Percentiles rank a stretch among this genome's conserved stretches.
Evolutionary conservation across 2,888 invertebrate genomes (phyloP).

Genomic region (Drosophila trichaetosa): DNA sequence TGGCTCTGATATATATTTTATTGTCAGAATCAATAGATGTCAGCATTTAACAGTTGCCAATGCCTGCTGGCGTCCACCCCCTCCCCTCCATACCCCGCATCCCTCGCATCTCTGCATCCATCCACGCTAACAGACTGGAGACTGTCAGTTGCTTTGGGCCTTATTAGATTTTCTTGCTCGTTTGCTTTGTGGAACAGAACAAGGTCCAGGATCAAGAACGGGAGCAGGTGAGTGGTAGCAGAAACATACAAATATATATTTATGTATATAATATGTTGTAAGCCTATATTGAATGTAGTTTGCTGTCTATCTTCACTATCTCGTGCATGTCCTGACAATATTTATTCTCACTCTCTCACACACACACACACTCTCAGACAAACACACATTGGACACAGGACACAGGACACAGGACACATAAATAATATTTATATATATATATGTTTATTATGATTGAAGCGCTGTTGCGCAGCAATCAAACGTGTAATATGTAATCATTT

Average conservation of each 20-base stretch:
- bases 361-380: slow-evolving; percentile 10
- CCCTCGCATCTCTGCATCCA: neutral
- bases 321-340: slow-evolving; percentile 25
- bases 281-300: slow-evolving; percentile 7
- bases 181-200: neutral
- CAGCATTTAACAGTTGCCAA: slow-evolving; percentile 70
- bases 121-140: slow-evolving; percentile 11
- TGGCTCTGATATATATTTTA: slow-evolving; percentile 41
- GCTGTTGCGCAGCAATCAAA: slow-evolving; percentile 41
- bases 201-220: neutral
- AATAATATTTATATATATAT: slow-evolving; percentile 42
- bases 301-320: slow-evolving; percentile 18
- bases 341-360: slow-evolving; percentile 9
- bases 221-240: slow-evolving; percentile 43
- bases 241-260: slow-evolving; percentile 10
- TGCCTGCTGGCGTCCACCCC: slow-evolving; percentile 43
- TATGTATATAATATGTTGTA: neutral
- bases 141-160: slow-evolving; percentile 44
- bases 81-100: no score
- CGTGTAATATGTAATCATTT: slow-evolving; percentile 53
- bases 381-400: slow-evolving; percentile 22
- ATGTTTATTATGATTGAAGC: slow-evolving; percentile 51
- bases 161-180: slow-evolving; percentile 49
- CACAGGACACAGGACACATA: slow-evolving; percentile 14
- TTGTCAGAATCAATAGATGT: slow-evolving; percentile 75